A percentile compares a stretch with the other conserved stretches of the same genome.
phyloP scores from a whole-genome alignment of 2,888 invertebrate genomes.

The Fragum whitleyi region DNA sequence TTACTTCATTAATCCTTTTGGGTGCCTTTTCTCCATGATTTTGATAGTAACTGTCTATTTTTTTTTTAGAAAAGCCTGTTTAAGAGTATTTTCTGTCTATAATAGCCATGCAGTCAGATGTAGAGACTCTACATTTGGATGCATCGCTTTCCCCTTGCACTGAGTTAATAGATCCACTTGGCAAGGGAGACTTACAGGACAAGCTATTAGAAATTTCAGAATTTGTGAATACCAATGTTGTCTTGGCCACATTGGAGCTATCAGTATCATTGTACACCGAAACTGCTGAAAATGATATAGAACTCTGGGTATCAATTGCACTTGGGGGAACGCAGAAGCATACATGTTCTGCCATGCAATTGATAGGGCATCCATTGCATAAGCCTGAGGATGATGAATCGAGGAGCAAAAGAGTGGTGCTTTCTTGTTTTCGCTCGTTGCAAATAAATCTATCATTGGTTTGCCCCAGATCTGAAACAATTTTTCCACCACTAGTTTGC shows the following conservation, averaged over 20 bases:
- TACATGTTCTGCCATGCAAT: slow-evolving; percentile 46
- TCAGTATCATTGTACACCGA: slow-evolving; percentile 31
- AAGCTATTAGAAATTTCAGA: slow-evolving; percentile 32
- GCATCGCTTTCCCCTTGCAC: no score
- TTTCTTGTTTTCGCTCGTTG: slow-evolving; percentile 20
- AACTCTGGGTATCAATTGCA: slow-evolving; percentile 40
- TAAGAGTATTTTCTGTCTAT: no score
- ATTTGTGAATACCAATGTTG: slow-evolving; percentile 45
- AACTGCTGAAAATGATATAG: slow-evolving; percentile 34
- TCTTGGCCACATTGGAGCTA: slow-evolving; percentile 49
- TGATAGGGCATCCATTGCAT: slow-evolving; percentile 42
- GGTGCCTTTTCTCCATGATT: no score
- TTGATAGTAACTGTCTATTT: no score
- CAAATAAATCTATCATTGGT: slow-evolving; percentile 17
- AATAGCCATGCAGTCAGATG: no score
- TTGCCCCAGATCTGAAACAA: slow-evolving; percentile 10
- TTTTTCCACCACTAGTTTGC: neutral
- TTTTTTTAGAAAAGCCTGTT: no score
- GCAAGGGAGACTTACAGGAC: slow-evolving; percentile 30
- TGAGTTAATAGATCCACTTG: slow-evolving; percentile 6
- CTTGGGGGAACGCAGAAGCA: slow-evolving; percentile 45
- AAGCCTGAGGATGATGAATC: slow-evolving; percentile 27
- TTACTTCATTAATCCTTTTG: no score
- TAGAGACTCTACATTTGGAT: no score
- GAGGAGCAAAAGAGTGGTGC: slow-evolving; percentile 12